phyloP scores from a whole-genome alignment of 1,140 invertebrate species.

The Holcopasites calliopsidis region DNA sequence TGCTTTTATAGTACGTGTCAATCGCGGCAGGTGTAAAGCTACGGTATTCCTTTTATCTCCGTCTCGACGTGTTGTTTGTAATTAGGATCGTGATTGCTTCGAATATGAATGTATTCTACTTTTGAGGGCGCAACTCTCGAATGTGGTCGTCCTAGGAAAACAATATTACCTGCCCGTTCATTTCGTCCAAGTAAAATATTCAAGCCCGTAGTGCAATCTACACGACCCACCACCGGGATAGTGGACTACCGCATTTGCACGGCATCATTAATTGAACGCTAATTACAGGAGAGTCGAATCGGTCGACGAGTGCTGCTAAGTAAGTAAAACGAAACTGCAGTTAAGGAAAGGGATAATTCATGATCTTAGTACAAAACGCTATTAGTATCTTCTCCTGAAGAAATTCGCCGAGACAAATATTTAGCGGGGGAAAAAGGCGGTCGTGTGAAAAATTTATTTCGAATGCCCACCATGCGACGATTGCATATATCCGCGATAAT shows the following conservation, averaged over 20 bases:
- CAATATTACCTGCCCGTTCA: neutral
- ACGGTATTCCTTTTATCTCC: too few relatives aligned
- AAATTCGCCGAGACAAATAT: neutral
- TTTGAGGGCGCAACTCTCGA: too few relatives aligned
- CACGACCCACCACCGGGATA: neutral
- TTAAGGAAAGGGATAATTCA: conserved; percentile 38
- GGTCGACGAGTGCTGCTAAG: too few relatives aligned
- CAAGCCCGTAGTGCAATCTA: neutral
- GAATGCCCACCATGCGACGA: neutral
- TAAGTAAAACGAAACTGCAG: too few relatives aligned
- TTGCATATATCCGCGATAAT: neutral
- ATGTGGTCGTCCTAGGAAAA: neutral
- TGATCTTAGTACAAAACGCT: neutral
- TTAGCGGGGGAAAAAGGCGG: neutral
- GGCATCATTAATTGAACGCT: neutral
- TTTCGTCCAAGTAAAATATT: neutral
- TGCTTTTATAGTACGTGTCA: too few relatives aligned
- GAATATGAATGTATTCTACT: too few relatives aligned
- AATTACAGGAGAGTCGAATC: neutral
- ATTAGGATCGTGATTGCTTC: too few relatives aligned
- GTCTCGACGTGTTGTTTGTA: too few relatives aligned
- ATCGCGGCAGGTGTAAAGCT: too few relatives aligned
- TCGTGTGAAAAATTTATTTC: conserved; percentile 19
- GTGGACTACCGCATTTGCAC: neutral
- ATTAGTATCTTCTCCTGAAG: neutral